Conservation (phyloP, 2,797 vertebrate genomes). For the Philypnodon macrostomus region DNA sequence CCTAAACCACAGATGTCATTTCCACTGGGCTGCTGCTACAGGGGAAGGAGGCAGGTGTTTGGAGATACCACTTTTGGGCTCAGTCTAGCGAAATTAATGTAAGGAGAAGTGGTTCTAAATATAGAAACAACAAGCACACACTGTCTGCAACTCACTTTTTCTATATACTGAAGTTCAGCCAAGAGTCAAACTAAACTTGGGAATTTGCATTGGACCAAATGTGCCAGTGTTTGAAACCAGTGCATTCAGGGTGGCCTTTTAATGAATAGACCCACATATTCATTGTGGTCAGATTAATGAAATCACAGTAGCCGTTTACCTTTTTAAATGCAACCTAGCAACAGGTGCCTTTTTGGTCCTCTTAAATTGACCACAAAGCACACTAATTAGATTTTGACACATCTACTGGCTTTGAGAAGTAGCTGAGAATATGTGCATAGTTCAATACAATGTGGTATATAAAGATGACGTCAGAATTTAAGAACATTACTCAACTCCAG, state of each 20-base stretch:
- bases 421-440: no score
- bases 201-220: neutral
- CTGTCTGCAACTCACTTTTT: neutral
- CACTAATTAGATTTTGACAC: neutral
- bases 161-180: neutral
- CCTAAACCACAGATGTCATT: constrained; percentile 31
- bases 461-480: no score
- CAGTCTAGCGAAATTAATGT: constrained; percentile 13
- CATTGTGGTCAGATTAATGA: neutral
- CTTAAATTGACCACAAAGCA: neutral
- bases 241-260: neutral
- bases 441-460: no score
- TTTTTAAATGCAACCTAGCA: constrained; percentile 9
- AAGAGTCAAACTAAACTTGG: neutral
- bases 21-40: constrained; percentile 18
- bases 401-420: neutral
- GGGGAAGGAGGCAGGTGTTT: constrained; percentile 36
- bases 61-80: constrained; percentile 13
- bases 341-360: neutral
- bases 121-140: constrained; percentile 18
- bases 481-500: no score
- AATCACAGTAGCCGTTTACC: neutral
- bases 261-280: neutral
- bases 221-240: neutral
- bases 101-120: constrained; percentile 9